Base-by-base conservation (phyloP, 2,888 invertebrate genomes). In the Busseola fusca region DNA sequence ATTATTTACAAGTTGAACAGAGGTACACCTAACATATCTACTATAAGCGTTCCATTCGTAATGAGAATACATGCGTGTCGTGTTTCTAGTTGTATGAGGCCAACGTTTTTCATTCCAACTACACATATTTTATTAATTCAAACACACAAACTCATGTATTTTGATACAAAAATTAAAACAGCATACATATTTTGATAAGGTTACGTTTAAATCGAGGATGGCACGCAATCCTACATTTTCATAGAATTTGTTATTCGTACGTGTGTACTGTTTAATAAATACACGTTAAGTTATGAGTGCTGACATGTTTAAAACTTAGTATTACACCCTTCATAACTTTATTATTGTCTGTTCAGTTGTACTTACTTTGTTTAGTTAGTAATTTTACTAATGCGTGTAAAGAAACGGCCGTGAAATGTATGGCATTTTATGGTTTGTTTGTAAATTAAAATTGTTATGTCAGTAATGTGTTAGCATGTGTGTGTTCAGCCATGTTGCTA, bases 161-260 rank as follows among this genome's bases (percentile, higher is more conserved):
- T 81, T 86, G 81, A 84, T 85, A 85, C 76, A 81, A 84, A 83
- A 82, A 76, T 84, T 86, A 84, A 85, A 86, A 81, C 80, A 80
- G 83, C 85, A 83, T 86, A 85, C 84, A 82, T 84, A 82, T 86
- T 86, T 81, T 84, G 86, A 88, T 87, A 87, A 86, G 81, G 85
- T 87, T 88, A 64, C 85, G 83, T 86, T 88, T 88, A 88, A 91
- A 91, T 87, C 74, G 88, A 81, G 84, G 75, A 82, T 83, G 87
- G 77, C 91, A 91, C 91, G 91, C 91, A 84, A 91, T 73, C 80
- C 81, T 74, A 84, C 74, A 84, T 88, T 88, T 87, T 86, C 78
- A 81, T 74, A 86, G 86, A 90, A 91, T 91, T 91, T 89, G 91
- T 90, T 88, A 86, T 87, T 86, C 86, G 83, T 88, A 87, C 84